Conservation (phyloP, 2,888 invertebrate genomes). For the Ochlodes sylvanus region DNA sequence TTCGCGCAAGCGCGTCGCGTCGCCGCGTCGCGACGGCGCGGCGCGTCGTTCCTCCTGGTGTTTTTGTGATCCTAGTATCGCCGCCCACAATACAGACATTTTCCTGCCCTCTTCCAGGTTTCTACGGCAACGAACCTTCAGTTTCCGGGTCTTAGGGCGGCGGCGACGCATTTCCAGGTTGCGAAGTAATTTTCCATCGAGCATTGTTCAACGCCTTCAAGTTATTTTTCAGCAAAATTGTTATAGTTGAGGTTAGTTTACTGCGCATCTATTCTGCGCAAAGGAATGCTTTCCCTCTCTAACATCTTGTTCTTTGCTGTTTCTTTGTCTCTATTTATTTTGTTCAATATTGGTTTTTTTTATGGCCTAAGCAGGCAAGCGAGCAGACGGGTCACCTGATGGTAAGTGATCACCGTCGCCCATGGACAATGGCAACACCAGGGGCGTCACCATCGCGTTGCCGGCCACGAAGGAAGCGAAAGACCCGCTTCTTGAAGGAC, state of each 20-base stretch:
- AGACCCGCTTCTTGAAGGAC: too few species aligned
- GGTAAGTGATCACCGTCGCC: too few species aligned
- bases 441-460: too few species aligned
- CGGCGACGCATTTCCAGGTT: constrained; percentile 32
- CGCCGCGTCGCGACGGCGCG: constrained; percentile 51
- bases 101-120: constrained; percentile 76
- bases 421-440: too few species aligned
- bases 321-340: too few species aligned
- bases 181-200: constrained; percentile 22
- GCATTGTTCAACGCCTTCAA: constrained; percentile 16
- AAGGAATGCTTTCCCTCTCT: constrained; percentile 32
- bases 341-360: too few species aligned
- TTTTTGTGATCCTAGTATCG: constrained; percentile 65
- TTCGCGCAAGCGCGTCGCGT: constrained; percentile 63
- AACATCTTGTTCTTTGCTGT: background rate
- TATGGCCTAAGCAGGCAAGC: too few species aligned
- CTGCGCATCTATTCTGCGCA: constrained; percentile 68
- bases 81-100: constrained; percentile 82
- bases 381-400: too few species aligned
- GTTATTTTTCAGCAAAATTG: constrained; percentile 29
- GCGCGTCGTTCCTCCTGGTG: constrained; percentile 46
- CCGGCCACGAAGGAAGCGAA: too few species aligned
- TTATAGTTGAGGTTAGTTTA: constrained; percentile 35
- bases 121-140: constrained; percentile 69
- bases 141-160: constrained; percentile 74